Conservation (phyloP, 2,113 vertebrate species). For the Mixornis gularis region DNA sequence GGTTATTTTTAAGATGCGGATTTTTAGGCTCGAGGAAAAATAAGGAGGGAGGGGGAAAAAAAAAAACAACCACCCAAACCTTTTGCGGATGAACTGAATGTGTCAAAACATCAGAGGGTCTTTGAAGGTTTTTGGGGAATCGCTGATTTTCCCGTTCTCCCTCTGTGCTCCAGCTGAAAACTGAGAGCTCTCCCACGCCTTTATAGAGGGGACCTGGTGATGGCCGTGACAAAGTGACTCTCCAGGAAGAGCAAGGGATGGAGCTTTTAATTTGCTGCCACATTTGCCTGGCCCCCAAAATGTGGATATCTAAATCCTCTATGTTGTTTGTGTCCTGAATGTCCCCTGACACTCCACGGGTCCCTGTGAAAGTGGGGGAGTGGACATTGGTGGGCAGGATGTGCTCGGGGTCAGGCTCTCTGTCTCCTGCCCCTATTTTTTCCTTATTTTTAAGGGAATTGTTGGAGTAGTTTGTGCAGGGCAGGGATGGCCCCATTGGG, state of each 20-base stretch:
- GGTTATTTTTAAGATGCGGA: background rate
- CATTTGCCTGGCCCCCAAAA: rapidly evolving
- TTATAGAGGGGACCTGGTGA: background rate
- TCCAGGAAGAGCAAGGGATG: background rate
- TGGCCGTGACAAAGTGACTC: background rate
- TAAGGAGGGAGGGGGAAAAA: rapidly evolving
- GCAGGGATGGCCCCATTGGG: background rate
- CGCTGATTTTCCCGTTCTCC: background rate
- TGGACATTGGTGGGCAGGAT: background rate
- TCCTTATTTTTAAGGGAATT: background rate
- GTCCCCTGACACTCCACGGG: rapidly evolving
- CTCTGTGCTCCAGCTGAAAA: background rate
- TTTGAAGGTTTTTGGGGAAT: background rate
- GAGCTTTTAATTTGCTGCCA: background rate
- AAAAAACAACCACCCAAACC: background rate
- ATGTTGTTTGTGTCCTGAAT: rapidly evolving
- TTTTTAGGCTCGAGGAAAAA: background rate
- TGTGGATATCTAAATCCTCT: rapidly evolving
- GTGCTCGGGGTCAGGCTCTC: background rate
- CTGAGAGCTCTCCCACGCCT: background rate
- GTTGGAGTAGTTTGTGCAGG: background rate
- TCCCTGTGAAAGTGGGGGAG: background rate
- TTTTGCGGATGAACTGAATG: background rate
- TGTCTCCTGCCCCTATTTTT: background rate
- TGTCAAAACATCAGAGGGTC: constrained; percentile 16